Evolutionary conservation across 2,113 vertebrate species (phyloP), one percentile per base, ranked within the genome.

Genomic region (Dasyornis broadbenti): DNA sequence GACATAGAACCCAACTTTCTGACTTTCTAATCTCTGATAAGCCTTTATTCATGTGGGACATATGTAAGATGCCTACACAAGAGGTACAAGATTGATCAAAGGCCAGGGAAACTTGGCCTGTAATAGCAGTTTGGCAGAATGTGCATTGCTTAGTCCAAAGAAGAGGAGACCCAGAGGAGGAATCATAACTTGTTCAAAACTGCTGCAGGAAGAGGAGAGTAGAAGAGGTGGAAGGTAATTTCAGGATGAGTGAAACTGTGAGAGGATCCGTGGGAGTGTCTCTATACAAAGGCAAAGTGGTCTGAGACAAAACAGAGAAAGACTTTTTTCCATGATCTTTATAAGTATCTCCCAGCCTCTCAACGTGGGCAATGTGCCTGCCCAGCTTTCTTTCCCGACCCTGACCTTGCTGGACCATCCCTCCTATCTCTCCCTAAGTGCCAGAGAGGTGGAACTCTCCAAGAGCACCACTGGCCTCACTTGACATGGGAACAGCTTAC

Each of bases 371-470:
- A 44, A 6, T 69, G 37, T 9, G 7, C 37, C 24, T 61, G 2
- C 6, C 22, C 53, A 44, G 14, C 6, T 37, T 82, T 31, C 9
- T n/a, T 76, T 64, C 40, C 30, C 49, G 59, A 28, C 33, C 9
- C 56, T 88, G 22, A 64, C 16, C 10, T 26, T 60, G 27, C 54
- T 37, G 16, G 54, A 44, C 13, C 28, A 69, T 30, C 21, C 61
- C 18, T 84, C 42, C 19, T 20, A 81, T n/a, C 20, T 20, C 14
- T 71, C 9, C 21, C 17, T 52, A 42, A 15, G 1, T 66, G 33
- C 4, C 0, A 0, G 26, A 39, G 30, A 75, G 8, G 4, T 2
- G 39, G 16, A 82, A 23, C 5, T 85, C 65, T 63, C 70, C 9
- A 2, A 75, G 45, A 56, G 33, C 27, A 69, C 15, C 22, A 23